phyloP scores from a whole-genome alignment of 2,888 invertebrate genomes.

The Cheilosia vernalis region DNA sequence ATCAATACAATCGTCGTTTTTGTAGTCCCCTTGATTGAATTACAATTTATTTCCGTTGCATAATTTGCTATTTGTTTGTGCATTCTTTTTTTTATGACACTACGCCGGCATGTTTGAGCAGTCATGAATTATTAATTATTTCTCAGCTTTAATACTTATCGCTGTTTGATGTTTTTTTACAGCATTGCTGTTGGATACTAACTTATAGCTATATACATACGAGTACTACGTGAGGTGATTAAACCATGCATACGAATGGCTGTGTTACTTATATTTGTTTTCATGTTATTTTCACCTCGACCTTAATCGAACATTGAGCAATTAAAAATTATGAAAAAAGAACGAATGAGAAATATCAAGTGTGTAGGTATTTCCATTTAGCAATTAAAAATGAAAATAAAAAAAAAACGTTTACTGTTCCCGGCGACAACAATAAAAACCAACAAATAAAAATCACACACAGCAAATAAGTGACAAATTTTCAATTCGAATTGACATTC shows the following conservation, averaged over 20 bases:
- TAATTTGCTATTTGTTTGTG: conserved; percentile 30
- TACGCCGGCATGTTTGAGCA: conserved; percentile 21
- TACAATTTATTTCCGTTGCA: conserved; percentile 34
- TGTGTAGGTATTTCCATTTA: not conserved
- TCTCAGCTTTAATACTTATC: conserved; percentile 31
- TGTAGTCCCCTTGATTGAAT: conserved; percentile 2
- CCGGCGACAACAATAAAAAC: not conserved
- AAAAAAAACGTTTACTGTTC: not conserved
- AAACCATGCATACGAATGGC: not conserved
- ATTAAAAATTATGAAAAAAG: conserved; percentile 30
- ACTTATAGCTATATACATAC: not conserved
- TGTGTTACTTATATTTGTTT: not conserved
- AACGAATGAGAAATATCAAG: not conserved
- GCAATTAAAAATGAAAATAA: conserved; percentile 12
- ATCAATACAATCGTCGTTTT: conserved; percentile 8
- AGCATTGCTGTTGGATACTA: not conserved
- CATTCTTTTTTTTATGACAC: conserved; percentile 12
- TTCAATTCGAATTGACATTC: conserved; percentile 34
- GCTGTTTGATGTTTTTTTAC: conserved; percentile 8
- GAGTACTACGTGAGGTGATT: conserved; percentile 18
- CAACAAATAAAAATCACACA: conserved; percentile 10
- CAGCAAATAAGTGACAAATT: conserved; percentile 21
- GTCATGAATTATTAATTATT: conserved; percentile 39
- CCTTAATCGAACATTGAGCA: conserved; percentile 59
- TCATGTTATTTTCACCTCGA: conserved; percentile 48